Base-by-base conservation (phyloP, 2,113 vertebrate genomes). In the Dermatemys mawii region DNA sequence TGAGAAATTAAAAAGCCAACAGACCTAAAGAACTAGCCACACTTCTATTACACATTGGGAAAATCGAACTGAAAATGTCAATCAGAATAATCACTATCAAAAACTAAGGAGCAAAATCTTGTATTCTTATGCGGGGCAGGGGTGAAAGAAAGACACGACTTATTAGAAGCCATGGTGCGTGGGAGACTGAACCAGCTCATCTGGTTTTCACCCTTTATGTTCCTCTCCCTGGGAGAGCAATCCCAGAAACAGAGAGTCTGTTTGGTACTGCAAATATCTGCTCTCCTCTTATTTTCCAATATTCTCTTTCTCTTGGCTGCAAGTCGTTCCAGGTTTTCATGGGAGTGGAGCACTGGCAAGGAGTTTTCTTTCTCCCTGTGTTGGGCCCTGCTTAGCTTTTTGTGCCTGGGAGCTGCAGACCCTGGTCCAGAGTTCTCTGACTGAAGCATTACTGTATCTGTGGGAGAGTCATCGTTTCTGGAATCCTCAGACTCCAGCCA, bases 71-170 rank as follows among this genome's bases (percentile, higher is more conserved):
- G 78, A 63, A 1, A 6, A 3, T 50, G 16, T 97, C 93, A 98
- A 49, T 97, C 97, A 1, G 97, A 97, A 91, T 96, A 97, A 89
- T 98, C 98, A 10, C 98, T 98, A 11, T 98, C 98, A 84, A 98
- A 97, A 89, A 97, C 84, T 16, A 98, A 83, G 82, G 97, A 89
- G 41, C 94, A 97, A 22, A 91, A 82, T 46, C 83, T 87, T 0
- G 4, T 51, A 1, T 22, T 63, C 54, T 83, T 96, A 82, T 96
- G 93, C 80, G 87, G 87, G 63, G 48, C 21, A 73, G 96, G 85
- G 0, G 0, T 14, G 11, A 11, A 29, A 27, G 6, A 35, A 49
- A 89, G 55, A 84, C 2, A 2, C 3, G 84, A n/a, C 4, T 78
- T 32, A n/a, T 54, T 78, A 57, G 86, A 29, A 55, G 32, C 80